Evolutionary conservation across 2,888 invertebrate genomes (phyloP), one percentile per base, ranked within the genome.

Genomic region (Eristalis tenax): DNA sequence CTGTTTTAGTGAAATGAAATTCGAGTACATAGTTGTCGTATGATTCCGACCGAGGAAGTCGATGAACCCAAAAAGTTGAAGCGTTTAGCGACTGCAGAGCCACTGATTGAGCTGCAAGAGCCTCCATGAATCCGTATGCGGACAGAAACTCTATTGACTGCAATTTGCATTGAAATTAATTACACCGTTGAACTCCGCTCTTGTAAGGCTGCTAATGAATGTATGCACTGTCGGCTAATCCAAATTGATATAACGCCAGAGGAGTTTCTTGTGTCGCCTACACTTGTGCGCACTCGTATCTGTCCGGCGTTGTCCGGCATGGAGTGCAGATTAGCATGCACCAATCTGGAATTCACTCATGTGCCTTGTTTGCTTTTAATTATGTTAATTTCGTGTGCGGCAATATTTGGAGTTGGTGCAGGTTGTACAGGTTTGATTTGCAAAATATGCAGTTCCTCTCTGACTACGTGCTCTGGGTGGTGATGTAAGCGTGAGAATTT

Each of bases 1-100:
- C 26, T 66, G 50, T 68, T 50, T 68, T 18, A n/a, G 23, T 56
- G 73, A 64, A 74, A 65, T 65, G 35, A 23, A 56, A 35, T 64
- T 63, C 23, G 63, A 50, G 50, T 50, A 8, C 18, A 5, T 18
- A 1, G 38, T 38, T 13, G 11, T 38, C 13, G 13, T 38, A 4
- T 13, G 38, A 38, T 32, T 32, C 32, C 32, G 32, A 13, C 13
- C 38, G 50, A 18, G 18, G 18, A 10, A 50, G 50, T 50, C 50
- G 18, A 18, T 50, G 50, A 50, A 50, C 50, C 50, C 50, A n/a
- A 18, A 32, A 18, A 50, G 50, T 1, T n/a, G 50, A 50, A 18
- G 18, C 50, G 18, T 50, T 50, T 50, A 50, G 50, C 50, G 50
- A 50, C 50, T 35, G 35, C 4, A 38, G 38, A 3, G 38, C 3